Evolutionary conservation across 2,888 invertebrate species (phyloP), one percentile per base, ranked within the genome.

Genomic region (Caenorhabditis afra): DNA sequence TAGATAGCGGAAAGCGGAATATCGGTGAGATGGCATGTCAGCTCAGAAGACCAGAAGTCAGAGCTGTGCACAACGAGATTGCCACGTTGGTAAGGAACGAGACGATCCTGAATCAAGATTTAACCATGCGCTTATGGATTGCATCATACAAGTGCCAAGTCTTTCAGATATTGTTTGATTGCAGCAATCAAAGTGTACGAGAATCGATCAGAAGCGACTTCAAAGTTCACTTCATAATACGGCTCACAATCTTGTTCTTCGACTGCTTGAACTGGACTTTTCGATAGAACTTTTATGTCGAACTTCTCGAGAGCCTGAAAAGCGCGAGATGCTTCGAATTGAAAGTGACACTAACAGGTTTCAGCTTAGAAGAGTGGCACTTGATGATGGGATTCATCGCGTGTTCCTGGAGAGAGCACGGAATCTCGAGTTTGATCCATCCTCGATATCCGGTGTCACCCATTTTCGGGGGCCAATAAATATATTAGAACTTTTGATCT

Each of bases 231-330:
- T 57, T 81, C 81, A 23, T 78, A 71, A 57, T 37, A 81, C 14
- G 74, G 68, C 16, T 75, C 68, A 58, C 81, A 81, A 53, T 75
- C 81, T 41, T 68, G 75, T 39, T 81, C 81, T 41, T 81, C 76
- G 14, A 79, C 76, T 14, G 53, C 62, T 39, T 76, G 66, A 12
- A 73, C 50, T 35, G 50, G 41, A 67, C 68, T 65, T 23, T 59
- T 53, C 16, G 59, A 52, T n/a, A 64, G 35, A 20, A 82, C 52
- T 23, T 41, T 45, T 47, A 82, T 82, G n/a, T 62, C 59, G 39
- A 35, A 77, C 8, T 47, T 16, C 14, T 55, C 23, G 22, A 82
- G 39, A 18, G 67, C 68, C 81, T 79, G 39, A 55, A 78, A 59
- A n/a, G 44, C 14, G 23, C 20, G 35, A 18, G 18, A 22, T 20